Evolutionary conservation across 2,797 vertebrate species (phyloP), one percentile per base, ranked within the genome.

Genomic region (Allobates femoralis): DNA sequence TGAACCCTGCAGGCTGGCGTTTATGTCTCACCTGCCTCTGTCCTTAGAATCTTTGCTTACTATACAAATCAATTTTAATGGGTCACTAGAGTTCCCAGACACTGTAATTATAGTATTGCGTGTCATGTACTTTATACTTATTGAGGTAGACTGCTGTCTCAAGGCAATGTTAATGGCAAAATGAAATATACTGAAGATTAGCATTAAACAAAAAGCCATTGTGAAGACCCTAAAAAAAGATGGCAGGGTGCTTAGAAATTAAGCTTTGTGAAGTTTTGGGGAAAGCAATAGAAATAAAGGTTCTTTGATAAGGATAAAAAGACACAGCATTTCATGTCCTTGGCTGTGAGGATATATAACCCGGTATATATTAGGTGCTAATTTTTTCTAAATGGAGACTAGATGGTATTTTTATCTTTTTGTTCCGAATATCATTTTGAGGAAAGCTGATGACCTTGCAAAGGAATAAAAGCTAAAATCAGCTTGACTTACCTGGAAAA

Each of bases 31-130:
- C 94, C 94, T 95, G 94, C 92, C 90, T 88, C 91, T 93, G 87
- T 69, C 90, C 90, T 91, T 89, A 53, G 90, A 92, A 92, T 92
- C 92, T 90, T 88, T 92, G 77, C 90, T 85, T 85, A 66, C 89
- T 89, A 91, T 90, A 91, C 90, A 93, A 92, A 93, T 90, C 90
- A 91, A 89, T 86, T 91, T 92, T 93, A 94, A 94, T 93, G 90
- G 93, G 90, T 91, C 90, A 93, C 90, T 92, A 93, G 91, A 93
- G 90, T 90, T 90, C 89, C 74, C 91, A 91, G 93, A 92, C 91
- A 91, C 90, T 94, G 67, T 94, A 95, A 95, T 95, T 95, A 95
- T 91, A 90, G 90, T 93, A 92, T 95, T 90, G 74, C 80, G 21
- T 95, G 94, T 93, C 94, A 87, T 56, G 88, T 79, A 84, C 90